Conservation (phyloP, 2,888 invertebrate genomes). For the Ennomos quercinarius region DNA sequence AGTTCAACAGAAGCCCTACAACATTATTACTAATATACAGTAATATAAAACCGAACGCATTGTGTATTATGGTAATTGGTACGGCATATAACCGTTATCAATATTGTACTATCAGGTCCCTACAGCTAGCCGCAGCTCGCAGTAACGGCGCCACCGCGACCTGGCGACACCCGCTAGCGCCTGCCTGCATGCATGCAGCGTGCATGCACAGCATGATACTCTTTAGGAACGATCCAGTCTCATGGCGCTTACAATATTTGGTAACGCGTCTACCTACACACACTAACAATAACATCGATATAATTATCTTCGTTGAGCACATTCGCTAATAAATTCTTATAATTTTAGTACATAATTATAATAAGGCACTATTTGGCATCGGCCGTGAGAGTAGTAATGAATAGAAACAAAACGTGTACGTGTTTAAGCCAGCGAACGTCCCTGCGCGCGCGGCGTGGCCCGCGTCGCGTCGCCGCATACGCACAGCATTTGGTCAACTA, state of each 20-base stretch:
- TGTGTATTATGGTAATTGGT: conserved; percentile 19
- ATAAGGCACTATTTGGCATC: conserved; percentile 59
- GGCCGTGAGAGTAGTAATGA: conserved; percentile 28
- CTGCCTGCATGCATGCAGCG: no score
- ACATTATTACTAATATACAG: conserved; percentile 10
- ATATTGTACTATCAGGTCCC: conserved; percentile 15
- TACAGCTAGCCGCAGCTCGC: no score
- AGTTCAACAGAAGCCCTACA: conserved; percentile 45
- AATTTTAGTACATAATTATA: conserved; percentile 5
- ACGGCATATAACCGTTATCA: conserved; percentile 11
- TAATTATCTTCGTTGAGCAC: conserved; percentile 27
- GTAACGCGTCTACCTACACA: conserved; percentile 8
- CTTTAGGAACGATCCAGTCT: conserved; percentile 7
- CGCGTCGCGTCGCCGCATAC: conserved; percentile 19
- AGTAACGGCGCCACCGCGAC: no score
- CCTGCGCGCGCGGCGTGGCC: no score
- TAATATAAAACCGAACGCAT: conserved; percentile 7
- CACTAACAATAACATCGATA: conserved; percentile 1
- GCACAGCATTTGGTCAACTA: conserved; percentile 62
- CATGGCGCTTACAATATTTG: conserved; percentile 5
- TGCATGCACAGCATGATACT: background rate
- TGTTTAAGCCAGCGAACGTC: conserved; percentile 27
- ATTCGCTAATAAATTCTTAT: conserved; percentile 16
- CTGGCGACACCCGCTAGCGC: no score
- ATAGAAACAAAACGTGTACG: conserved; percentile 1